Evolutionary conservation across 2,888 invertebrate genomes (phyloP).

Genomic region (Drosophila eohydei): DNA sequence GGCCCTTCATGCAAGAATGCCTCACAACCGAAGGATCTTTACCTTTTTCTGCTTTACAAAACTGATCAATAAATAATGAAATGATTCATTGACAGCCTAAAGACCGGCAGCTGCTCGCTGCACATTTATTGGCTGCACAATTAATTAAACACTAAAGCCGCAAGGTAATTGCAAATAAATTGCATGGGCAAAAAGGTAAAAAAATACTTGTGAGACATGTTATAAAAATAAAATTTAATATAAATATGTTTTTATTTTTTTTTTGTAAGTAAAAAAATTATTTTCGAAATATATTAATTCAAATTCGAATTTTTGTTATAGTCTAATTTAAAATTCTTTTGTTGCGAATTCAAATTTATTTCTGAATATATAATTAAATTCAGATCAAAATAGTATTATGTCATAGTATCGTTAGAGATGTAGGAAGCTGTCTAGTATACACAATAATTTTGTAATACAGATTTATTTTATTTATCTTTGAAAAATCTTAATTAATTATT

Average conservation of each 20-base stretch:
- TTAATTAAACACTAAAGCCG: slow-evolving; percentile 15
- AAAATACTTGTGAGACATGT: slow-evolving; percentile 18
- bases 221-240: slow-evolving; percentile 17
- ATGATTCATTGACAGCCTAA: slow-evolving; percentile 21
- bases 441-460: too few relatives aligned
- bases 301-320: too few relatives aligned
- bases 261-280: background rate
- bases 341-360: too few relatives aligned
- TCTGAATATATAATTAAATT: too few relatives aligned
- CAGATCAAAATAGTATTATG: too few relatives aligned
- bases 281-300: background rate
- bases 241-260: background rate
- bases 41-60: background rate
- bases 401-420: too few relatives aligned
- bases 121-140: slow-evolving; percentile 7
- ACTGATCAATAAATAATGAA: background rate
- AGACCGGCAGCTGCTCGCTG: slow-evolving; percentile 7
- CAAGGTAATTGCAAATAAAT: slow-evolving; percentile 52
- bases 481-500: too few relatives aligned
- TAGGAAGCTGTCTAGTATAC: too few relatives aligned
- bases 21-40: slow-evolving; percentile 51
- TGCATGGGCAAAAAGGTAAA: slow-evolving; percentile 10
- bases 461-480: too few relatives aligned
- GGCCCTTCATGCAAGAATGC: slow-evolving; percentile 76
- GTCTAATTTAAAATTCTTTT: too few relatives aligned